Base-by-base conservation (phyloP, 2,113 vertebrate species). In the Sciurus niger region DNA sequence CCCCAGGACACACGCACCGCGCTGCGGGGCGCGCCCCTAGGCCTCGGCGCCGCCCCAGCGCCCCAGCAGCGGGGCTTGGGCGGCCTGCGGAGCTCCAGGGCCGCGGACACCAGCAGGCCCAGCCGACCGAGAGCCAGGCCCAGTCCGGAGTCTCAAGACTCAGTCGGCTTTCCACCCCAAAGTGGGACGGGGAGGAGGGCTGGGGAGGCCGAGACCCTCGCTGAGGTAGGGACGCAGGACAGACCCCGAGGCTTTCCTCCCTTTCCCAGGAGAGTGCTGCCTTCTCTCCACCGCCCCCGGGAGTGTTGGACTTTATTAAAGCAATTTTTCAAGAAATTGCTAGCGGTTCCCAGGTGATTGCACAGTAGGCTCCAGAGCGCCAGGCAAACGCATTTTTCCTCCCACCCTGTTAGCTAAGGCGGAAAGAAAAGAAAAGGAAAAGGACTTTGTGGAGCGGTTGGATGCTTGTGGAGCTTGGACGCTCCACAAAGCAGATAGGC, bases 261-360 rank as follows among this genome's bases (percentile, higher is more conserved):
- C 3, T 9, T 60, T 67, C 58, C 67, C 93, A 0, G 12, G 83
- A 68, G 25, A 77, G 32, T 72, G 90, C 73, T 10, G 58, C 89
- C 58, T 89, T 78, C 74, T n/a, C 78, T 90, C 82, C 77, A 76
- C 92, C 46, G n/a, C 17, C 65, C 63, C 78, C 46, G 17, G 86
- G 89, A 91, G 74, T 8, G 70, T 43, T 60, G 17, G 94, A 84
- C 89, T 95, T 98, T 46, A 96, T 97, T 96, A 95, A 97, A 98
- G 96, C 93, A 65, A 97, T 98, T 97, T 97, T 97, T 97, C 96
- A 97, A 97, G 94, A 95, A 96, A 92, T 91, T 30, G 96, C 51
- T 58, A 65, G 95, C 78, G 46, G 93, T 73, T 65, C 89, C 74
- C 91, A 83, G 93, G 96, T 93, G 97, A 70, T 58, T 1, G 89